phyloP scores from a whole-genome alignment of 1,140 invertebrate species.

The Oedothorax gibbosus region DNA sequence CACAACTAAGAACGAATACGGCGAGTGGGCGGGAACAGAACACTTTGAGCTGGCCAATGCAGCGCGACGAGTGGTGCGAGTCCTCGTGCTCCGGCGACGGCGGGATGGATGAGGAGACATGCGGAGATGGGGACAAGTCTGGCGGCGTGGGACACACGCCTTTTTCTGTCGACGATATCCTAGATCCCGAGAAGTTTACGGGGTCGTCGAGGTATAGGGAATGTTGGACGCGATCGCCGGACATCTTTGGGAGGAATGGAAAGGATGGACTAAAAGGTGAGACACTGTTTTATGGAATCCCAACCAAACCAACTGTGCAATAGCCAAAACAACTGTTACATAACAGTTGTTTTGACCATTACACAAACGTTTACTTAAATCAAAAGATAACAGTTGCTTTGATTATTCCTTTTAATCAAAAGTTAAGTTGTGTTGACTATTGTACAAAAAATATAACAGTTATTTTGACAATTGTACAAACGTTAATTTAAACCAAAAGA shows the following conservation, averaged over 20 bases:
- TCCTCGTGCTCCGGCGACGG: slow-evolving; percentile 48
- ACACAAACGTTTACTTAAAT: too few species aligned
- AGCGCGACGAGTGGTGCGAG: slow-evolving; percentile 59
- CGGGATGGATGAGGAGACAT: slow-evolving; percentile 49
- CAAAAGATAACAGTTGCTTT: too few species aligned
- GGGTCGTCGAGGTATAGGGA: slow-evolving; percentile 70
- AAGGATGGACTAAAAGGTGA: slow-evolving; percentile 47
- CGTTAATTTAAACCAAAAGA: too few species aligned
- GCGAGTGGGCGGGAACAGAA: slow-evolving; percentile 46
- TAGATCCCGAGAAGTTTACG: slow-evolving; percentile 90
- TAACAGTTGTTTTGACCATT: neutral
- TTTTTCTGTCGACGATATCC: slow-evolving; percentile 91
- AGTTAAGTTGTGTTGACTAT: too few species aligned
- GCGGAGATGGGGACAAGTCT: slow-evolving; percentile 52
- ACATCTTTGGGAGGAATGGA: slow-evolving; percentile 36
- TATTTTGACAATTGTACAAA: too few species aligned
- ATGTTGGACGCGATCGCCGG: slow-evolving; percentile 47
- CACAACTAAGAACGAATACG: slow-evolving; percentile 46
- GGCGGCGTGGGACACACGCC: slow-evolving; percentile 62
- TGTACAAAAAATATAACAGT: too few species aligned
- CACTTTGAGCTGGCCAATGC: slow-evolving; percentile 40
- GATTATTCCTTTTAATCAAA: too few species aligned
- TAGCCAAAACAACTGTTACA: too few species aligned
- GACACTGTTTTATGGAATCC: neutral
- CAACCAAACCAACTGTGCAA: too few species aligned